Evolutionary conservation across 2,888 invertebrate species (phyloP), one percentile per base, ranked within the genome.

Genomic region (Punctoribates punctum): DNA sequence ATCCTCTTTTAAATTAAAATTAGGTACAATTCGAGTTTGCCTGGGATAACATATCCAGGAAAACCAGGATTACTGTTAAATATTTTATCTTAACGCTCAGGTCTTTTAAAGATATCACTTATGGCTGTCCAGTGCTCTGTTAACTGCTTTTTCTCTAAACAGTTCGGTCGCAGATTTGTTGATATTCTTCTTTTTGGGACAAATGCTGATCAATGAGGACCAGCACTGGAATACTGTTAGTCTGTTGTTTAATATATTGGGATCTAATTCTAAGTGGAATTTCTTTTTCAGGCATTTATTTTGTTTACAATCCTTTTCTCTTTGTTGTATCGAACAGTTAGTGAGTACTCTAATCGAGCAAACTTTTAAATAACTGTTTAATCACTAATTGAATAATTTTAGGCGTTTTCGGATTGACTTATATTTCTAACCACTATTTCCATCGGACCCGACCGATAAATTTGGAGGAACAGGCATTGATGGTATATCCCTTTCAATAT

Each of bases 181-280:
- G 62, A 88, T 88, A 77, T 88, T 88, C 83, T 83, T 88, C 79
- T 87, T 87, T 80, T 84, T 88, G 74, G 88, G 88, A 1, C 83
- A 87, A 79, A 85, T 85, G 77, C 80, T 87, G 54, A 84, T 87
- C 20, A 84, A 84, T 75, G 84, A 84, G 9, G 79, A 82, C 23
- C 85, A 85, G 77, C 80, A 80, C 1, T 87, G 86, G 85, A 83
- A 86, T 79, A 84, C 85, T 1, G 85, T 60, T 8, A 20, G 54
- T n/a, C n/a, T n/a, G n/a, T n/a, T n/a, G n/a, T n/a, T n/a, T n/a
- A n/a, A n/a, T n/a, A n/a, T n/a, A n/a, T n/a, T n/a, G n/a, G n/a
- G n/a, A n/a, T n/a, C n/a, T n/a, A 8, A 34, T 8, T 34, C 34
- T 34, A 34, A 34, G n/a, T n/a, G n/a, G n/a, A 17, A 17, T 3